Conservation (phyloP, 2,888 invertebrate species). For the Synergus laeviventris region DNA sequence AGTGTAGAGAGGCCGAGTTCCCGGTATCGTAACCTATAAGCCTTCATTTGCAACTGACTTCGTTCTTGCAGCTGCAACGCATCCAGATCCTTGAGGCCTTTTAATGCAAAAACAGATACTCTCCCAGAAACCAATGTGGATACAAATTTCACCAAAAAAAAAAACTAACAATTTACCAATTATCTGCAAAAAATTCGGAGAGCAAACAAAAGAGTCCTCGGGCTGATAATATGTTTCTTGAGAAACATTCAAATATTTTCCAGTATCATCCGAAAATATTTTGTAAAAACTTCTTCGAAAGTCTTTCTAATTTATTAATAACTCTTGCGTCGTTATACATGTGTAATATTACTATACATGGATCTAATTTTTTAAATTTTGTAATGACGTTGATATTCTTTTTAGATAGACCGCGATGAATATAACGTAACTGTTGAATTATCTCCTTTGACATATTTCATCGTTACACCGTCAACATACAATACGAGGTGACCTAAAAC, state of each 20-base stretch:
- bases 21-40: constrained; percentile 16
- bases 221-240: neutral
- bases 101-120: constrained; percentile 1
- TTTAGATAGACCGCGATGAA: neutral
- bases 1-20: constrained; percentile 14
- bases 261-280: too few relatives aligned
- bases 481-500: neutral
- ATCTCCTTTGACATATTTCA: neutral
- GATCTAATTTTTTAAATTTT: neutral
- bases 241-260: neutral
- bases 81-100: neutral
- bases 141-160: neutral
- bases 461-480: neutral
- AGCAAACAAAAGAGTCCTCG: neutral
- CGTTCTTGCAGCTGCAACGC: constrained; percentile 20
- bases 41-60: constrained; percentile 22
- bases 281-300: too few relatives aligned
- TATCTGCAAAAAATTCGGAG: neutral
- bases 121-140: neutral
- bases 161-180: neutral
- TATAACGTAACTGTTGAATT: neutral
- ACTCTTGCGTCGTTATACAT: too few relatives aligned
- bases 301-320: too few relatives aligned
- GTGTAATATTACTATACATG: too few relatives aligned
- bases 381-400: neutral